phyloP scores from a whole-genome alignment of 2,113 vertebrate species.

The Psilopsiagon aurifrons region DNA sequence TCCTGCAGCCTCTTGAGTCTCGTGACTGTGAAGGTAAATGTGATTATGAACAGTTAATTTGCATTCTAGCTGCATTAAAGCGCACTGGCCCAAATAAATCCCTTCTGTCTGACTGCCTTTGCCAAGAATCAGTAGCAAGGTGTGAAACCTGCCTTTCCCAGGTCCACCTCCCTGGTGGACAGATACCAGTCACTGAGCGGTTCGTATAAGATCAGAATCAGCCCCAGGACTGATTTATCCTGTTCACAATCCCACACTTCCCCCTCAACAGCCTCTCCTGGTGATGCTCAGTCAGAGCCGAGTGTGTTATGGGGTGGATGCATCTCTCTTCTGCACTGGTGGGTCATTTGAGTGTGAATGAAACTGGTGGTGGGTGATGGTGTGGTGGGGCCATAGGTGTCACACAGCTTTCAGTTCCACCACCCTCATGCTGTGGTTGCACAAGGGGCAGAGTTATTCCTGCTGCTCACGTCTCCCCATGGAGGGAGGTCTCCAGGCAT shows the following conservation, averaged over 20 bases:
- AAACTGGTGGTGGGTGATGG: not conserved
- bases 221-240: not conserved
- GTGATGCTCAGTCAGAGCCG: not conserved
- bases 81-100: not conserved
- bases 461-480: not conserved
- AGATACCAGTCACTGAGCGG: fast-evolving
- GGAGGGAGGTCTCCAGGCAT: not conserved
- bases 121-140: not conserved
- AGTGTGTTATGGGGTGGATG: not conserved
- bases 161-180: not conserved
- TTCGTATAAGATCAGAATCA: not conserved
- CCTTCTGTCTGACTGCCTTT: not conserved
- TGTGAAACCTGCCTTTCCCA: not conserved
- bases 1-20: conserved; percentile 83
- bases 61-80: not conserved
- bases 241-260: not conserved
- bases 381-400: not conserved
- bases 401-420: not conserved
- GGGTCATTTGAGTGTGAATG: not conserved
- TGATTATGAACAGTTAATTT: not conserved
- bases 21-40: conserved; percentile 85
- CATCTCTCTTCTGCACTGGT: not conserved
- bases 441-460: not conserved
- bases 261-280: not conserved
- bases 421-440: not conserved